Base-by-base conservation (phyloP, 2,888 invertebrate species). In the Drosophila sordidula region DNA sequence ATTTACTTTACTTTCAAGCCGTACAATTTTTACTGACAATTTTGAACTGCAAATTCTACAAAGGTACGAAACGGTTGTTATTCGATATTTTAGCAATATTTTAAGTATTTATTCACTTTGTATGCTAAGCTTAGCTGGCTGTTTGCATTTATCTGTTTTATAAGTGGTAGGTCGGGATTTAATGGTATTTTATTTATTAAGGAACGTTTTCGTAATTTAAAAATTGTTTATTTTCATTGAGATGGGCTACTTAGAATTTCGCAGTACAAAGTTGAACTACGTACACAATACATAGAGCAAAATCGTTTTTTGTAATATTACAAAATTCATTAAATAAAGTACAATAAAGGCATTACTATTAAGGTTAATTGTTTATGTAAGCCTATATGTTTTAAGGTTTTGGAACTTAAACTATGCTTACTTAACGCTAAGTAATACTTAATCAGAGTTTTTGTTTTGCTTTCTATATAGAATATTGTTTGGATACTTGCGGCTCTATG, bases 21-120 rank as follows among this genome's bases (percentile, higher is more conserved):
- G 64, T 70, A 63, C 59, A 70, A 65, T 71, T 66, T 86, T 79
- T 73, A 74, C 61, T 57, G 80, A 75, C 69, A 91, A 91, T 91
- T 91, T 91, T 90, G 90, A 91, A 91, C 91, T 91, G 91, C 91
- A 88, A 90, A 89, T 91, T 90, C 89, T 87, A 80, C 75, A 91
- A 90, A 92, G 91, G 91, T 91, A 91, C 91, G 88, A 86, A 82
- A 76, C 62, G 36, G 54, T 70, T 62, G 62, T 77, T 66, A 62
- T 62, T 70, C 56, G 54, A 59, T 71, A 18, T 62, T 55, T 50
- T 66, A 67, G 70, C 44, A 56, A 68, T 65, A 70, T 62, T 66
- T 55, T 58, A 59, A 49, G 61, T 68, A 42, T 76, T 39, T 44
- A 57, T 70, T 69, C 47, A 52, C 54, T 62, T 57, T 67, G 36